These are phyloP conservation scores for Callospermophilus lateralis DNA, from an alignment of 2,113 vertebrate genomes.

Conservation along the genomic window DNA sequence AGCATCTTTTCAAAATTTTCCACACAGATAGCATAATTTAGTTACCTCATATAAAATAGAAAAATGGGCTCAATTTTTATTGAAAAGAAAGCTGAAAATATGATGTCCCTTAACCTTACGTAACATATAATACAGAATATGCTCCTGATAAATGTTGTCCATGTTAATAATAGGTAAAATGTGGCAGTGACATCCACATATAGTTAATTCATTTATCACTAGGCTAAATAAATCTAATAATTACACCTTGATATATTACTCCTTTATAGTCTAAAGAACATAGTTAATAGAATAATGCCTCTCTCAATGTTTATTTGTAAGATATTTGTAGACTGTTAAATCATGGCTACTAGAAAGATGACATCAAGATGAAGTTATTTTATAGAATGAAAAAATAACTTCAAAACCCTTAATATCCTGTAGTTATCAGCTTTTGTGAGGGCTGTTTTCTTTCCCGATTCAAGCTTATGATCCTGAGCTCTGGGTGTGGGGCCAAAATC, in stretches of 20 bases:
- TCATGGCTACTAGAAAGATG: conserved; percentile 59
- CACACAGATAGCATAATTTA: conserved; percentile 87
- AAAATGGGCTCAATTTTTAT: conserved; percentile 89
- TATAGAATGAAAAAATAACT: conserved; percentile 69
- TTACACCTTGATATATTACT: conserved; percentile 79
- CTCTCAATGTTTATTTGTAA: conserved; percentile 6
- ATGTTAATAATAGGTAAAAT: conserved; percentile 79
- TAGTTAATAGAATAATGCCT: conserved; percentile 71
- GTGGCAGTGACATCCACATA: conserved; percentile 76
- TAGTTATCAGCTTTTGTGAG: neutral
- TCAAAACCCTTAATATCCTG: conserved; percentile 84
- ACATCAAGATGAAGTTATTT: conserved; percentile 56
- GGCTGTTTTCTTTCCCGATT: no score
- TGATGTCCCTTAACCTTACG: conserved; percentile 71
- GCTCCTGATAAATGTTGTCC: conserved; percentile 75
- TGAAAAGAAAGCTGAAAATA: conserved; percentile 88
- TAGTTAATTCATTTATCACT: conserved; percentile 75
- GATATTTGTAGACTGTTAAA: conserved; percentile 46
- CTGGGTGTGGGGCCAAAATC: no score
- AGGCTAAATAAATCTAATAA: conserved; percentile 79
- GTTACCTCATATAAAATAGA: conserved; percentile 88
- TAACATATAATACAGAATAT: conserved; percentile 68
- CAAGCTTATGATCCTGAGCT: no score
- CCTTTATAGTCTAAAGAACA: conserved; percentile 81
- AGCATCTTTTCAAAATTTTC: conserved; percentile 82